Evolutionary conservation across 2,888 invertebrate genomes (phyloP), one percentile per base, ranked within the genome.

Genomic region (Chromoteleia sp.): DNA sequence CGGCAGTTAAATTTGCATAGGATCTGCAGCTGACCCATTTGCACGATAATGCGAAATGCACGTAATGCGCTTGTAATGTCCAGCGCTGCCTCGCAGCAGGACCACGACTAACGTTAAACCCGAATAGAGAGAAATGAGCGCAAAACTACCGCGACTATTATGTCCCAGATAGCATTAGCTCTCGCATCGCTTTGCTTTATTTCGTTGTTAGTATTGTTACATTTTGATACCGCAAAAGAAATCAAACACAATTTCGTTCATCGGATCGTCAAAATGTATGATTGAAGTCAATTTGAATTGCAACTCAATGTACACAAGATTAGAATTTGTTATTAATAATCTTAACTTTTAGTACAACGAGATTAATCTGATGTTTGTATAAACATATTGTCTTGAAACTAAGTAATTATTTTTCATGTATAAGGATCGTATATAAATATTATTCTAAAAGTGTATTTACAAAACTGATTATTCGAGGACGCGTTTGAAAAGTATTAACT

Each of bases 21-120:
- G 54, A 77, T 79, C 68, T 59, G 77, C 83, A 82, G 83, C 81
- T 84, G 84, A 84, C 85, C 85, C 80, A 84, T 84, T 84, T 84
- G 82, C 82, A 82, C 78, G 73, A 77, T 83, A 84, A 82, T 82
- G 75, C 77, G 71, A 58, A 81, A 77, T 43, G 68, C 78, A 70
- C 71, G 75, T 78, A 75, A 81, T 59, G 68, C 52, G 61, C 45
- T 39, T 52, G 39, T 74, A 78, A 75, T 79, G 71, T 75, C 61
- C 81, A 59, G 48, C 50, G 54, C 67, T 15, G 21, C 36, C 33
- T 65, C 58, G 52, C 45, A 52, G 54, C 61, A 33, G 77, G 81
- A 59, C 48, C 56, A 48, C 48, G 59, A 48, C 45, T 63, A n/a
- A 33, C 43, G 52, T 29, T n/a, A 36, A 70, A 61, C 48, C 21